Base-by-base conservation (phyloP, 2,888 invertebrate genomes). In the Sphaerophoria rueppellii region DNA sequence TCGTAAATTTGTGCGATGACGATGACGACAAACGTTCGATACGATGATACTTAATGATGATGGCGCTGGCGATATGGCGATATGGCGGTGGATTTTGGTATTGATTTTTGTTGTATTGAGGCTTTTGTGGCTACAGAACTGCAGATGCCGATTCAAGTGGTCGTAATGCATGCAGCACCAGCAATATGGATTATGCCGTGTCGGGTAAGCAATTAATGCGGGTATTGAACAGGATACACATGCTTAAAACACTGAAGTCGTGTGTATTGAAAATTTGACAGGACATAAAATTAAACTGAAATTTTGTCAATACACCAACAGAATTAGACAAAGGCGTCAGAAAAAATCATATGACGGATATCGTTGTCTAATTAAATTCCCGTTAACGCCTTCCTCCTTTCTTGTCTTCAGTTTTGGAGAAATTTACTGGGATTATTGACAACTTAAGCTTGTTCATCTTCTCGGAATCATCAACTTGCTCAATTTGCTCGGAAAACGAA, bases 101-200 rank as follows among this genome's bases (percentile, higher is more conserved):
- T 77, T 67, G 76, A 81, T 72, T 71, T 67, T 67, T 72, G 77
- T 61, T 73, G 63, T 61, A 70, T 73, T 78, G 69, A 58, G 69
- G 82, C 69, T 73, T 40, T 24, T 82, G 78, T 57, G 82, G 78
- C 73, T 73, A 48, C 50, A 32, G 60, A 40, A 55, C 60, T 65
- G 81, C 73, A 58, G 82, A 72, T 70, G 43, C 48, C 48, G 72
- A 16, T 61, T 77, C 55, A 57, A 14, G 77, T 32, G 73, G 69
- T 63, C 24, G 24, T 2, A 24, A 24, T 24, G 24, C 24, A 77
- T 78, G 78, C 69, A 69, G 54, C 77, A 69, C 73, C 69, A 69
- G 54, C 77, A 69, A 43, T 65, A 65, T 55, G 16, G 34, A 52
- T 73, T 60, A 24, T 69, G 32, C 35, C 35, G 48, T 63, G 12